Evolutionary conservation across 2,797 vertebrate species (phyloP).

Genomic region (Poecilia velifera): DNA sequence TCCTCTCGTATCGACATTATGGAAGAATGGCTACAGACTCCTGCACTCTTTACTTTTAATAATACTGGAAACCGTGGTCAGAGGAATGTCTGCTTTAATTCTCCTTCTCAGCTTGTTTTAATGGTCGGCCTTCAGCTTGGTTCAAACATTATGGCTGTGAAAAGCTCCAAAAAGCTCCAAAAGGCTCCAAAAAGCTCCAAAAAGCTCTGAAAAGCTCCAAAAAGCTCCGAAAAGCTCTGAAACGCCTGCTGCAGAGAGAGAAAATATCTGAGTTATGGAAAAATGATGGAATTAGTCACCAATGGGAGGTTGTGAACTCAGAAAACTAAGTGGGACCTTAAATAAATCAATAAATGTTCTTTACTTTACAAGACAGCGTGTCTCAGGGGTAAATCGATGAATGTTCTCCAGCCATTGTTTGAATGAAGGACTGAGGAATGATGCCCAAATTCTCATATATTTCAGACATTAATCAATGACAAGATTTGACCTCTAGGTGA

Average conservation of each 20-base stretch:
- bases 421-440: slow-evolving; percentile 28
- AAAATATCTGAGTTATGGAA: background rate
- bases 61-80: no score
- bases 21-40: no score
- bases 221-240: accelerated
- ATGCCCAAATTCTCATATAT: slow-evolving; percentile 13
- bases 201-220: no score
- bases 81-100: no score
- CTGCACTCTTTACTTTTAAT: no score
- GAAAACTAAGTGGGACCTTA: slow-evolving; percentile 8
- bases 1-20: no score
- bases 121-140: background rate
- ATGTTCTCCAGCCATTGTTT: slow-evolving; percentile 24
- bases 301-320: slow-evolving; percentile 14
- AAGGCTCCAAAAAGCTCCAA: no score
- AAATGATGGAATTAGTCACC: slow-evolving; percentile 9
- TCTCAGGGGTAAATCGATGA: slow-evolving; percentile 41
- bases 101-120: background rate
- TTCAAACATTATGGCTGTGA: background rate
- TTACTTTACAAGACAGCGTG: slow-evolving; percentile 28
- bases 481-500: slow-evolving; percentile 16
- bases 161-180: background rate
- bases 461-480: slow-evolving; percentile 32
- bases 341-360: slow-evolving; percentile 41
- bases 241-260: background rate